Evolutionary conservation across 2,797 vertebrate genomes (phyloP), one percentile per base, ranked within the genome.

Genomic region (Macrochelys suwanniensis): DNA sequence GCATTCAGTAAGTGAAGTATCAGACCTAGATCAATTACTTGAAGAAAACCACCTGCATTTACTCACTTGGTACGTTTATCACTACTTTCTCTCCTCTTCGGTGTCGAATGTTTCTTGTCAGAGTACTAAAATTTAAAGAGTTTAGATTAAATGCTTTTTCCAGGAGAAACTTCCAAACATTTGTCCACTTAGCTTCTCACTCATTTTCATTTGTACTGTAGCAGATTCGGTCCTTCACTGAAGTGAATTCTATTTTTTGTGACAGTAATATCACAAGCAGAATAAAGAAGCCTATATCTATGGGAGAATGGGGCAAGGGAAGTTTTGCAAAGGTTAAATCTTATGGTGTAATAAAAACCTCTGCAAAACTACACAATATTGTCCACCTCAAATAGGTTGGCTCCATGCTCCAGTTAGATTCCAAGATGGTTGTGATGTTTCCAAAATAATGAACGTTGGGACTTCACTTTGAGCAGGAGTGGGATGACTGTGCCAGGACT

Each of bases 31-130:
- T 77, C 8, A 83, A 61, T 19, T 61, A 54, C 4, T 90, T 42
- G 23, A 89, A 89, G 89, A 91, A 82, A 21, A 37, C 50, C 17
- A 80, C 2, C 37, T 23, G 74, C 47, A 83, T 92, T 79, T 61
- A 98, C 99, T 99, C 96, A 99, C 99, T 99, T 90, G 99, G 99
- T 77, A 99, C 99, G 49, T 99, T 99, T 97, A 99, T 99, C 42
- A 96, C 98, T 42, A 99, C 99, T 96, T 99, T 99, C 93, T 99
- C 99, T 89, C 99, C 99, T 97, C 99, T 98, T 96, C 99, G 98
- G 92, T 99, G 99, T 85, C 99, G 99, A 97, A 99, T 99, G 94
- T 99, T 99, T 98, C 99, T 99, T 85, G 99, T 99, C 94, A 99
- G 98, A 28, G 99, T 99, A 97, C 99, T 99, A 94, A 91, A 96